Evolutionary conservation across 2,113 vertebrate species (phyloP).

Genomic region (Galbula dea): DNA sequence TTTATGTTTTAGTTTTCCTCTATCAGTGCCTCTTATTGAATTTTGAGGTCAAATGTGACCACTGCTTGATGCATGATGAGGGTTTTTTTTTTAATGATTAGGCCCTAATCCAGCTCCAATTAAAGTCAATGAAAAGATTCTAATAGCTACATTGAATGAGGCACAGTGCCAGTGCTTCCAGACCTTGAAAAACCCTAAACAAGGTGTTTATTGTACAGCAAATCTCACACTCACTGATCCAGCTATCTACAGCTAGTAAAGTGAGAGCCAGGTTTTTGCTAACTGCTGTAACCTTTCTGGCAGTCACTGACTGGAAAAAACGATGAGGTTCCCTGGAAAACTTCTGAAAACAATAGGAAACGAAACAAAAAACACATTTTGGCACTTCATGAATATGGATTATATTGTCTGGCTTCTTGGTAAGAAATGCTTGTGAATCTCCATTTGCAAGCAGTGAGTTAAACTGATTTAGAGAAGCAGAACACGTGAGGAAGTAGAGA

Average conservation of each 20-base stretch:
- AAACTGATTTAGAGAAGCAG: neutral
- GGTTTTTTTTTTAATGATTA: constrained; percentile 26
- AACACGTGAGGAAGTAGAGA: neutral
- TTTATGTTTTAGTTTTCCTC: neutral
- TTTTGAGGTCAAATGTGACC: constrained; percentile 27
- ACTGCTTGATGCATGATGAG: neutral
- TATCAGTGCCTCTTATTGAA: neutral
- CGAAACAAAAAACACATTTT: neutral
- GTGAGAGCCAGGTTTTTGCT: neutral
- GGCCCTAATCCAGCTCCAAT: constrained; percentile 44
- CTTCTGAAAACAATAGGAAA: neutral
- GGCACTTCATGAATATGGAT: neutral
- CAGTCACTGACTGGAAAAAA: neutral
- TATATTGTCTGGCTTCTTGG: neutral
- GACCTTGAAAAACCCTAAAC: constrained; percentile 18
- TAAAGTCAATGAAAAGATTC: constrained; percentile 44
- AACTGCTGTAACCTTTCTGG: neutral
- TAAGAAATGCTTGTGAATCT: neutral
- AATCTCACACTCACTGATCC: neutral
- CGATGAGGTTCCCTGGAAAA: constrained; percentile 18
- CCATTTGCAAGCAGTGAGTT: neutral
- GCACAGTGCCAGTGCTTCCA: neutral
- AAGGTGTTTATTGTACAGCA: constrained; percentile 12
- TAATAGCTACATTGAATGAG: constrained; percentile 21
- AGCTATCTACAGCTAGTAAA: neutral